Conservation (phyloP, 2,797 vertebrate genomes). For the Cynodonichthys magdalenae region DNA sequence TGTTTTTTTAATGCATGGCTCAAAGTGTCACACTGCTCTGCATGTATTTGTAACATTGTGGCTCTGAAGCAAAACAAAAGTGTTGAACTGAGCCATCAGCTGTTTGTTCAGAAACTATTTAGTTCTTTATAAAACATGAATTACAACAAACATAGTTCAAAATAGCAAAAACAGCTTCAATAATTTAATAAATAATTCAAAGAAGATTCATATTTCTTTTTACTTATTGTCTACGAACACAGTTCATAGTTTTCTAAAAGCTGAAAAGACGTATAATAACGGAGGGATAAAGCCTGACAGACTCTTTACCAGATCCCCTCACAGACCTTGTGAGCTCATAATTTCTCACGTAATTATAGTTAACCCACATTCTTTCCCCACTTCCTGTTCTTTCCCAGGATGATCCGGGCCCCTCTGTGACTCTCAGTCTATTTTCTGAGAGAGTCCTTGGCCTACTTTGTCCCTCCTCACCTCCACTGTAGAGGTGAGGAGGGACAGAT, state of each 20-base stretch:
- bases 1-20: too few species aligned
- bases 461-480: constrained; percentile 74
- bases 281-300: constrained; percentile 1
- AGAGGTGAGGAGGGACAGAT: constrained; percentile 31
- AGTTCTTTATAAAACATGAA: too few species aligned
- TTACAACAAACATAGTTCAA: too few species aligned
- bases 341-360: constrained; percentile 60
- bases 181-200: too few species aligned
- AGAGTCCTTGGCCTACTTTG: constrained; percentile 86
- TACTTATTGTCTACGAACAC: too few species aligned
- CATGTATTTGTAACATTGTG: too few species aligned
- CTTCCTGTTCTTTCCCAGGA: constrained; percentile 58
- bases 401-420: constrained; percentile 64
- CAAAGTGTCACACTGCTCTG: too few species aligned
- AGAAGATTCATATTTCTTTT: too few species aligned
- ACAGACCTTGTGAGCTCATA: constrained; percentile 7
- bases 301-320: constrained; percentile 23
- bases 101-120: too few species aligned
- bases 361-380: constrained; percentile 67
- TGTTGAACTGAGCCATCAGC: too few species aligned
- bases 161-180: too few species aligned
- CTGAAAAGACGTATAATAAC: neutral
- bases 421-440: constrained; percentile 78
- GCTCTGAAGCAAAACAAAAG: too few species aligned
- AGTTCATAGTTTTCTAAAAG: neutral